phyloP scores from a whole-genome alignment of 1,140 invertebrate species.

The Drosophila murphyi region DNA sequence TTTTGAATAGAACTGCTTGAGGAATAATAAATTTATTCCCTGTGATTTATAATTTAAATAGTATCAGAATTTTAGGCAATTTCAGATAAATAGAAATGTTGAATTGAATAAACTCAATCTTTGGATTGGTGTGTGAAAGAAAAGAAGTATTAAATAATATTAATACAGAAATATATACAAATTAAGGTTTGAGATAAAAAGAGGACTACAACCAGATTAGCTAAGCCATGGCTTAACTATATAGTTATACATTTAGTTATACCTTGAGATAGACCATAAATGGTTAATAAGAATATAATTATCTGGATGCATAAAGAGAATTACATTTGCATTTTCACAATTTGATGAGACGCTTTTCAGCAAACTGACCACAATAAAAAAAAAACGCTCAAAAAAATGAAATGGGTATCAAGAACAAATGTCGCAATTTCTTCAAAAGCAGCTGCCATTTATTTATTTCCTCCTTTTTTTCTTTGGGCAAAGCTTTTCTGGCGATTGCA shows the following conservation, averaged over 20 bases:
- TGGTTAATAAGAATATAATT: not conserved
- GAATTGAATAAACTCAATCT: too few species aligned
- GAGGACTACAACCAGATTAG: too few species aligned
- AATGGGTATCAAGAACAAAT: slow-evolving; percentile 40
- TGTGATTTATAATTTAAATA: too few species aligned
- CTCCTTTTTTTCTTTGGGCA: not conserved
- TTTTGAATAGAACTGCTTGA: not conserved
- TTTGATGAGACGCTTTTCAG: not conserved
- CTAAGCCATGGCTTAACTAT: too few species aligned
- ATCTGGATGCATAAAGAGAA: not conserved
- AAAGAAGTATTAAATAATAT: too few species aligned
- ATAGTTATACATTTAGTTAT: too few species aligned
- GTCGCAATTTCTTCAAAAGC: slow-evolving; percentile 45
- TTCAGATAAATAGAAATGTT: too few species aligned
- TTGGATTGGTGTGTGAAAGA: too few species aligned
- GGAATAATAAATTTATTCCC: too few species aligned
- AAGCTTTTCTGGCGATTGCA: slow-evolving; percentile 23
- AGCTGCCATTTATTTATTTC: slow-evolving; percentile 19
- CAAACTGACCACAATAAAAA: slow-evolving; percentile 20
- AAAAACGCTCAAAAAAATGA: slow-evolving; percentile 4
- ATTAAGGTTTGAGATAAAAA: too few species aligned
- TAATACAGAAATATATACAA: too few species aligned
- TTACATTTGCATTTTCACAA: not conserved
- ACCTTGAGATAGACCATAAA: not conserved
- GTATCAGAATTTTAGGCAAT: too few species aligned